Evolutionary conservation across 2,888 invertebrate genomes (phyloP).

Genomic region (Eupithecia tripunctaria): DNA sequence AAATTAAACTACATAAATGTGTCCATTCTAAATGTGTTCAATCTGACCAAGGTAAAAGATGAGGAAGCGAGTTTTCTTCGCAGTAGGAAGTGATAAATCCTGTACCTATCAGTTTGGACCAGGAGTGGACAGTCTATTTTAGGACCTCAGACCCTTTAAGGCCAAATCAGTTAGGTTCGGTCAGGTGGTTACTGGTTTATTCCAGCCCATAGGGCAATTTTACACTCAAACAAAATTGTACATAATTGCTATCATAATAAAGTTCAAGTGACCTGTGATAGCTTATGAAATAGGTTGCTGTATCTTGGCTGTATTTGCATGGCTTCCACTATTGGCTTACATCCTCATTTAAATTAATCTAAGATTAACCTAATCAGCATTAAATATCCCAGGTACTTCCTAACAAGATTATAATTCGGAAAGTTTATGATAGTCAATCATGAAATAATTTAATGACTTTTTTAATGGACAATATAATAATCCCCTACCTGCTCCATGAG

Average conservation of each 20-base stretch:
- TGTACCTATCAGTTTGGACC: slow-evolving; percentile 53
- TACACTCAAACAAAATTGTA: background rate
- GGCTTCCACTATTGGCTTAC: slow-evolving; percentile 1
- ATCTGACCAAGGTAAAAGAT: background rate
- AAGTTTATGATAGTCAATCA: background rate
- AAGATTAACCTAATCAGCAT: background rate
- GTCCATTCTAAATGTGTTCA: background rate
- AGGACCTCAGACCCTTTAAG: slow-evolving; percentile 44
- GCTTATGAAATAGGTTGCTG: background rate
- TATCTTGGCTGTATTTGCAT: background rate
- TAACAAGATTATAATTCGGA: background rate
- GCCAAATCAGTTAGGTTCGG: slow-evolving; percentile 41
- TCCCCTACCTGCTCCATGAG: no score
- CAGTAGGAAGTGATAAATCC: slow-evolving; percentile 57
- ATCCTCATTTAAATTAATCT: background rate
- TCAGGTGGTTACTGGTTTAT: slow-evolving; percentile 27
- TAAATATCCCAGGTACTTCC: background rate
- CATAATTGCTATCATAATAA: slow-evolving; percentile 1
- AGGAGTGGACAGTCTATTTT: slow-evolving; percentile 31
- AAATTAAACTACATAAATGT: no score
- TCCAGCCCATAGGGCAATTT: slow-evolving; percentile 11
- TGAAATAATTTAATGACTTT: no score
- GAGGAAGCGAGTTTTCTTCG: slow-evolving; percentile 39
- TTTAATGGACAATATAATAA: no score
- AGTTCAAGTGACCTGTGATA: background rate